Percentiles rank a stretch among this genome's conserved stretches.
phyloP scores from a whole-genome alignment of 37 sponge, comb jelly and placozoan species.

The Axinella damicornis region DNA sequence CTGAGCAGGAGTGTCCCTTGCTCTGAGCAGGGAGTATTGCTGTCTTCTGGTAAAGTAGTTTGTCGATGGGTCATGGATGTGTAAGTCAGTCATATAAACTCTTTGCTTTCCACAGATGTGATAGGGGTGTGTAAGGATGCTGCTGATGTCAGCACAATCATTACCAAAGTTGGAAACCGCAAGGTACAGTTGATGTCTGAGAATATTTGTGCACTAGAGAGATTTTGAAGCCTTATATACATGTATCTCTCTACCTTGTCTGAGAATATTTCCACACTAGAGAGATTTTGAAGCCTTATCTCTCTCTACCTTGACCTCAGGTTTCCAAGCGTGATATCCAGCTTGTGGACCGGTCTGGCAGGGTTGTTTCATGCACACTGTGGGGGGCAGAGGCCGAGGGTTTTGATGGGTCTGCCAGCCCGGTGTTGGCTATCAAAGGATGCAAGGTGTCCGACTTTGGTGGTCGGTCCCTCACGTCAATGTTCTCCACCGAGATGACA shows the following conservation, averaged over 20 bases:
- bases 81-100: no score
- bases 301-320: constrained; percentile 23
- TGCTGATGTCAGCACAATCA: constrained; percentile 65
- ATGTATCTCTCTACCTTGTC: neutral
- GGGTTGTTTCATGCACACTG: constrained; percentile 72
- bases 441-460: constrained; percentile 82
- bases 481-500: constrained; percentile 31
- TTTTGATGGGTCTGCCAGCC: constrained; percentile 65
- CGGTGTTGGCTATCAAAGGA: constrained; percentile 80
- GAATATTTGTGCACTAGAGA: no score
- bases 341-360: constrained; percentile 78
- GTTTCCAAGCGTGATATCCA: constrained; percentile 82
- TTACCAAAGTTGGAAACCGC: constrained; percentile 51
- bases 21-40: no score
- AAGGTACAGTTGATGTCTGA: constrained; percentile 19
- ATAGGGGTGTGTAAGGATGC: constrained; percentile 81
- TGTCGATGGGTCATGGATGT: no score
- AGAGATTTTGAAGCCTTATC: no score
- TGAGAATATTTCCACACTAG: no score
- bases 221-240: no score
- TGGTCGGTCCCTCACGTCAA: constrained; percentile 69
- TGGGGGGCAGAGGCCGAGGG: constrained; percentile 90
- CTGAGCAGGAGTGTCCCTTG: no score
- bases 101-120: constrained; percentile 60
- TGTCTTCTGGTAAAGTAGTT: no score